Base-by-base conservation (phyloP, 2,797 vertebrate genomes). In the Ataeniobius toweri region DNA sequence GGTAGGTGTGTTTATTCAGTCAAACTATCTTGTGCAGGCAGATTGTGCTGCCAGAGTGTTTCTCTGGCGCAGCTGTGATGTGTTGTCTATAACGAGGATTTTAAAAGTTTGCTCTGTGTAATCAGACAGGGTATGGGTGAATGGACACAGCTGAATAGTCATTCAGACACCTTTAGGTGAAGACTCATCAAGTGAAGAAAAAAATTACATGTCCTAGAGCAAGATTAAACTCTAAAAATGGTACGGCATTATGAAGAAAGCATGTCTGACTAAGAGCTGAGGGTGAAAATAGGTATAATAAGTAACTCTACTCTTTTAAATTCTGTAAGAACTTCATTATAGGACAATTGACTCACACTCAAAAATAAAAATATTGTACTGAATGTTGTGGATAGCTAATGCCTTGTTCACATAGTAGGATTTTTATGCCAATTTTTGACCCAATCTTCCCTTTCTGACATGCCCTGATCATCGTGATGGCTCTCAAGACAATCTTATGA, bases 1-100 rank as follows among this genome's bases (percentile, higher is more conserved):
- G 91, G 78, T 89, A 92, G 92, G 90, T 93, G 89, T 84, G 89
- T 92, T 92, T 89, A 91, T 91, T 83, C 86, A 85, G 84, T 88
- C 85, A 88, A 89, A 89, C 85, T 88, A 83, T 87, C 83, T 77
- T 58, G 79, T 83, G 83, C 84, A 87, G 83, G 76, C 86, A 79
- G 69, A 80, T 50, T 28, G 20, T 20, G 69, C 77, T 80, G 83
- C 90, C 86, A 90, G 73, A 89, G 87, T 71, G 69, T 67, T 76
- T 90, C 90, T 85, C 78, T 86, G 80, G 71, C 67, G 81, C 74
- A 80, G 69, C 72, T 76, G 81, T 81, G 82, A 89, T 89, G 78
- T 89, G 88, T 83, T 90, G 78, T 80, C 74, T 4, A n/a, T 90
- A 92, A 90, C 92, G 89, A 94, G 69, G 75, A 91, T 84, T 80